Percentiles rank a stretch among this genome's conserved stretches.
These are phyloP conservation scores for Rhinopomastus cyanomelas DNA, from an alignment of 2,113 vertebrate species.

Conservation along the genomic window DNA sequence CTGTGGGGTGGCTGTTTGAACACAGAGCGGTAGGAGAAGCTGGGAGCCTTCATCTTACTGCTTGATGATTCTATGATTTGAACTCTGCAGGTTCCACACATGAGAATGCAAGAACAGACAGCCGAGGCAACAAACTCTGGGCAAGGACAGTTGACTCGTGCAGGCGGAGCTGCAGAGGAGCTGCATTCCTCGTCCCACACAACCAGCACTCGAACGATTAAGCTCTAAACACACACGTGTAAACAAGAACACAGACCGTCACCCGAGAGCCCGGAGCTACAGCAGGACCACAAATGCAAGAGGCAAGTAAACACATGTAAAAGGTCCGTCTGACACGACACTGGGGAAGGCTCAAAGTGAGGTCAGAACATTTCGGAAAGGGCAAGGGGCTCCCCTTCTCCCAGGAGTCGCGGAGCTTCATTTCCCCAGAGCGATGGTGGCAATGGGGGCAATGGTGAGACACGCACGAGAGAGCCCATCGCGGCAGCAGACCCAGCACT, in stretches of 20 bases:
- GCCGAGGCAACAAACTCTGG: slow-evolving; percentile 18
- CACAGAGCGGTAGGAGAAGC: neutral
- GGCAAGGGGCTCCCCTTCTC: neutral
- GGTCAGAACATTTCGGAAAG: slow-evolving; percentile 4
- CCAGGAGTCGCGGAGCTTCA: neutral
- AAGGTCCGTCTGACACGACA: neutral
- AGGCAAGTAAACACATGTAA: slow-evolving; percentile 13
- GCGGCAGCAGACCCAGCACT: neutral
- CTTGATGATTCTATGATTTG: neutral
- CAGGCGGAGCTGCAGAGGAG: neutral
- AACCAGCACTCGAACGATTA: slow-evolving; percentile 27
- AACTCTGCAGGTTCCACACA: neutral
- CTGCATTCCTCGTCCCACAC: neutral
- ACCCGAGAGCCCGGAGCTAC: neutral
- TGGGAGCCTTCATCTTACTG: neutral
- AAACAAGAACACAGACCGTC: neutral
- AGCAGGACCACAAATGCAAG: neutral
- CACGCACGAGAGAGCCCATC: neutral
- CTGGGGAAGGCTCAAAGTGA: neutral
- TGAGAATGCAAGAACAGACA: neutral
- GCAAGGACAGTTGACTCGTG: slow-evolving; percentile 13
- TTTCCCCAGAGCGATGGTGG: neutral
- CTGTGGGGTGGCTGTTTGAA: neutral
- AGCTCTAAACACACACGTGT: slow-evolving; percentile 14
- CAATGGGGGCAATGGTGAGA: neutral